Conservation (phyloP, 1,140 invertebrate species). For the Eciton burchellii region DNA sequence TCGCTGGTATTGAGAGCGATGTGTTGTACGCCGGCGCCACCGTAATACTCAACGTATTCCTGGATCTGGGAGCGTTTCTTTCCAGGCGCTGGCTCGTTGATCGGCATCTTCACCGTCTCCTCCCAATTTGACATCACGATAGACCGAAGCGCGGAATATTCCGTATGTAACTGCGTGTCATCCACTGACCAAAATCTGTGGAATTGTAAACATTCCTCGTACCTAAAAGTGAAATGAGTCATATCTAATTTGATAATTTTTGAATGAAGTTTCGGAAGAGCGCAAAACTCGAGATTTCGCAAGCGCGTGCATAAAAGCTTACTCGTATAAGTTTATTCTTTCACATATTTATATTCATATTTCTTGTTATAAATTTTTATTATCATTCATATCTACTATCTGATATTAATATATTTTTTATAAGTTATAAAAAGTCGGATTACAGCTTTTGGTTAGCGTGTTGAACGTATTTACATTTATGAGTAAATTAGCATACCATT, state of each 20-base stretch:
- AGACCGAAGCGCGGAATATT: constrained; percentile 97
- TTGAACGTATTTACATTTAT: constrained; percentile 20
- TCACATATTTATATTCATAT: no score
- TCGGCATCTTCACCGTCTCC: constrained; percentile 99
- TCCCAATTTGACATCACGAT: constrained; percentile 99
- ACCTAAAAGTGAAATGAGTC: constrained; percentile 86
- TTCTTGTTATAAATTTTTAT: no score
- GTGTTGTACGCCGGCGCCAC: constrained; percentile 98
- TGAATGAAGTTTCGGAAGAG: neutral
- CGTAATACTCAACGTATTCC: constrained; percentile 99
- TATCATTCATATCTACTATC: no score
- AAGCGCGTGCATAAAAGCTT: no score
- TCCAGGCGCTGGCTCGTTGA: constrained; percentile 98
- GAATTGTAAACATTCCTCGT: constrained; percentile 96
- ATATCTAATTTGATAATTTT: neutral
- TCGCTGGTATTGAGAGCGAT: constrained; percentile 98
- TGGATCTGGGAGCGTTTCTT: constrained; percentile 99
- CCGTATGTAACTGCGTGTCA: constrained; percentile 97
- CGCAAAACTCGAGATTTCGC: no score
- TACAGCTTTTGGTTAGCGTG: constrained; percentile 40
- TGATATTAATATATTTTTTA: no score
- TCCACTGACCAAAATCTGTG: constrained; percentile 99
- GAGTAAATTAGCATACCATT: constrained; percentile 88
- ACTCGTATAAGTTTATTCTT: no score
- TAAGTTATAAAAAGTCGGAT: neutral